Base-by-base conservation (phyloP, 2,888 invertebrate genomes). In the Pseudeuparius sepicola region DNA sequence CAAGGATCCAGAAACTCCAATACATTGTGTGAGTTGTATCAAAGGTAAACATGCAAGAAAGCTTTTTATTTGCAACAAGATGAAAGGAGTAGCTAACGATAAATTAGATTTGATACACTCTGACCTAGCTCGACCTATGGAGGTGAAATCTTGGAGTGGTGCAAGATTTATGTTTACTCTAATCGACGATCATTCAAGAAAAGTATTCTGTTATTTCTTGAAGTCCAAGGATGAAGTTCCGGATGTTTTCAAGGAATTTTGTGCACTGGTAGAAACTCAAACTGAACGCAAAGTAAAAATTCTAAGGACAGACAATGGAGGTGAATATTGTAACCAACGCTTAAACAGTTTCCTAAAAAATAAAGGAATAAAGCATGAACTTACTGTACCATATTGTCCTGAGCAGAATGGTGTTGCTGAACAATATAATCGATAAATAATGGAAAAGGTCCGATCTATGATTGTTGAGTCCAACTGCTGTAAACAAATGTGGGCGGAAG, bases 31-130 rank as follows among this genome's bases (percentile, higher is more conserved):
- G 14, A 32, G 37, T n/a, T 45, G 45, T 25, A 36, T 45, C 11
- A 24, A 36, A 37, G 41, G 41, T 11, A 39, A 41, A 14, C 39
- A 37, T 4, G 7, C 38, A 17, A 38, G 41, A 34, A 41, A 33
- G 40, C 55, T 33, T 54, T 55, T 46, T 51, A 55, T 43, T 34
- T 57, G 24, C 50, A 57, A 39, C 39, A 47, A 30, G 58, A 59
- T 44, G 33, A 43, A 36, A 50, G 59, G 40, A 48, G 52, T 34
- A 35, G 45, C 14, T 24, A 35, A n/a, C n/a, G n/a, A 44, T 13
- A 37, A 31, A 23, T 17, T 44, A 10, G 39, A 43, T 12, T 24
- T 44, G 9, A 36, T 44, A 7, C 44, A 44, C 26, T 37, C 40
- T 18, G 40, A 44, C 24, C n/a, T 42, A 11, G 9, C 14, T 12